These are phyloP conservation scores for Cinclus cinclus DNA, from an alignment of 2,113 vertebrate genomes.

Conservation along the genomic window DNA sequence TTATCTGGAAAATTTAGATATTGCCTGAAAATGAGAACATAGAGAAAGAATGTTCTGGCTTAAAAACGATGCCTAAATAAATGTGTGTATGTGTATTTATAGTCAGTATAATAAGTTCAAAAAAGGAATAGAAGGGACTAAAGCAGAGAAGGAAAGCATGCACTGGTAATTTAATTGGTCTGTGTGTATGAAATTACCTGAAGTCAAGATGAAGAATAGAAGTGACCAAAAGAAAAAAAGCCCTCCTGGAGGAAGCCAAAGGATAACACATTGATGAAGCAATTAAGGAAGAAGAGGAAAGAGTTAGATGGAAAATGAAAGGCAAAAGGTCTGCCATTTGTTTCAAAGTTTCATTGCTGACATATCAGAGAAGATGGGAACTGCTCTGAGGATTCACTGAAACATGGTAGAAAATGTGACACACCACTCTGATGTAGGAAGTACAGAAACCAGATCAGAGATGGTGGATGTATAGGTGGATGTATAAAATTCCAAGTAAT, in stretches of 20 bases:
- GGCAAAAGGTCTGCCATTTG: background rate
- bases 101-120: background rate
- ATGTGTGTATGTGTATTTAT: background rate
- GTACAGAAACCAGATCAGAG: background rate
- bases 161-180: background rate
- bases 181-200: background rate
- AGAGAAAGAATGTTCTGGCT: background rate
- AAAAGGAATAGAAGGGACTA: background rate
- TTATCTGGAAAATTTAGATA: background rate
- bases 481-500: background rate
- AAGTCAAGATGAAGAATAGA: background rate
- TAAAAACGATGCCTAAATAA: background rate
- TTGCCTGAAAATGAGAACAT: background rate
- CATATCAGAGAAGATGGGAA: background rate
- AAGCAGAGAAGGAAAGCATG: background rate
- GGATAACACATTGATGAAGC: background rate
- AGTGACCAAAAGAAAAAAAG: background rate
- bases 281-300: background rate
- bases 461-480: background rate
- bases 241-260: background rate
- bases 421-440: background rate
- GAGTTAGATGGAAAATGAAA: background rate
- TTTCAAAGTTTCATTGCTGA: background rate
- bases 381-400: background rate
- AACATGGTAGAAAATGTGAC: background rate